Conservation (phyloP, 2,888 invertebrate species). For the Atrina japonica region DNA sequence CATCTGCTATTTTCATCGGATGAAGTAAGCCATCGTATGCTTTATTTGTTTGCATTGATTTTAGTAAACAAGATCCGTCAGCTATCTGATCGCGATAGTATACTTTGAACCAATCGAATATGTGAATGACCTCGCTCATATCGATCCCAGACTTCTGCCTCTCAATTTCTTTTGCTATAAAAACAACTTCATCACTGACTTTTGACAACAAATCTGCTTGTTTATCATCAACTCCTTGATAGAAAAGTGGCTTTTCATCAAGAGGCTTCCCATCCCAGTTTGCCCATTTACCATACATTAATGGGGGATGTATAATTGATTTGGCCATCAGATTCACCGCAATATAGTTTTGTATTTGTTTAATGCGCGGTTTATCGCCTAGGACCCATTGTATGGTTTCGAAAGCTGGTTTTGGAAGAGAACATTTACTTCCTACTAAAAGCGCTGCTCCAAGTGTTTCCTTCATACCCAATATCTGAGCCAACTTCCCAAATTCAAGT, state of each 20-base stretch:
- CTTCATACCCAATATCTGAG: slow-evolving; percentile 65
- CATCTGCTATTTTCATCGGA: slow-evolving; percentile 59
- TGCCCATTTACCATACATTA: slow-evolving; percentile 69
- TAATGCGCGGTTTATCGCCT: slow-evolving; percentile 58
- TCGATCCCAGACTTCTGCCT: slow-evolving; percentile 52
- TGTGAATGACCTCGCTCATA: slow-evolving; percentile 61
- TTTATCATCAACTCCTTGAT: slow-evolving; percentile 66
- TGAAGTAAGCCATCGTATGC: slow-evolving; percentile 66
- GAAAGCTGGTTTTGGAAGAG: slow-evolving; percentile 47
- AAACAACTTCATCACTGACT: slow-evolving; percentile 66
- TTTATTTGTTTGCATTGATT: slow-evolving; percentile 61
- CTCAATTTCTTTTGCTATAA: slow-evolving; percentile 59
- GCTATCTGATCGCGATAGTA: slow-evolving; percentile 59
- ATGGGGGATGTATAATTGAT: slow-evolving; percentile 67
- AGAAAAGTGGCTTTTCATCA: slow-evolving; percentile 64
- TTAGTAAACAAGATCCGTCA: slow-evolving; percentile 53
- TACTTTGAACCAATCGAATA: slow-evolving; percentile 63
- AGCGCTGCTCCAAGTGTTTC: slow-evolving; percentile 58
- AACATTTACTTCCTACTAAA: slow-evolving; percentile 49
- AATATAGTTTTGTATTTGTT: slow-evolving; percentile 59
- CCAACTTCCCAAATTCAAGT: slow-evolving; percentile 60
- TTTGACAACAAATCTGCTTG: slow-evolving; percentile 58
- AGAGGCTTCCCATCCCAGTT: slow-evolving; percentile 66
- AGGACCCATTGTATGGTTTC: slow-evolving; percentile 57
- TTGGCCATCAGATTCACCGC: slow-evolving; percentile 68